Evolutionary conservation across 1,140 invertebrate species (phyloP).

Genomic region (Arctopsyche grandis): DNA sequence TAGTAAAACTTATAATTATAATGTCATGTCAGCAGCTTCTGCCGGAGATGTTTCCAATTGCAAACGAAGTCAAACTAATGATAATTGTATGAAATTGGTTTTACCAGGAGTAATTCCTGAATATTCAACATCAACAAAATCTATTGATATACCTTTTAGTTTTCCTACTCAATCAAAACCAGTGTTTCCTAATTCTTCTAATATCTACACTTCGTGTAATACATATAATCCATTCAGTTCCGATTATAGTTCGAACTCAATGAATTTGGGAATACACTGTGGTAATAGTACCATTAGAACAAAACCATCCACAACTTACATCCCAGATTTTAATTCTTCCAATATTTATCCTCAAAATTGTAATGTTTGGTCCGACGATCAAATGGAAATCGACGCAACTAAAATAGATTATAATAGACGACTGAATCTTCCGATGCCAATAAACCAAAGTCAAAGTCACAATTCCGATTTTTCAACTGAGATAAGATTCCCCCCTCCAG

Average conservation of each 20-base stretch:
- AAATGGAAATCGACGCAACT: conserved; percentile 15
- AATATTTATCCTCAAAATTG: conserved; percentile 52
- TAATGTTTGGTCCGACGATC: conserved; percentile 49
- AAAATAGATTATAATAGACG: conserved; percentile 48
- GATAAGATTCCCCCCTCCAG: conserved; percentile 41
- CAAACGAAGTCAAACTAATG: conserved; percentile 39
- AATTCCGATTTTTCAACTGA: conserved; percentile 44
- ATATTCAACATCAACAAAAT: conserved; percentile 35
- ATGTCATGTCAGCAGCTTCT: conserved; percentile 9
- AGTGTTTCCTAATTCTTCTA: conserved; percentile 38
- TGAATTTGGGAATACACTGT: conserved; percentile 42
- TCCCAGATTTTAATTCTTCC: conserved; percentile 48
- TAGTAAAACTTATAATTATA: conserved; percentile 38
- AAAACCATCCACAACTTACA: conserved; percentile 44
- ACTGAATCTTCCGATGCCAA: conserved; percentile 13
- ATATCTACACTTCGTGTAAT: conserved; percentile 52
- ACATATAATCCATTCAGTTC: conserved; percentile 51
- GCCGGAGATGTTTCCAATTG: conserved; percentile 23
- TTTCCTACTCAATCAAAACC: conserved; percentile 34
- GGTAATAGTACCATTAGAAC: conserved; percentile 33
- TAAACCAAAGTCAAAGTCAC: conserved; percentile 43
- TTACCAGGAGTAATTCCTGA: conserved; percentile 46
- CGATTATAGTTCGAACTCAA: conserved; percentile 44
- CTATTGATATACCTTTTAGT: conserved; percentile 41
- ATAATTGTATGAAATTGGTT: conserved; percentile 43